A percentile compares a stretch with the other conserved stretches of the same genome.
Evolutionary conservation across 2,113 vertebrate genomes (phyloP).

Genomic region (Cololabis saira): DNA sequence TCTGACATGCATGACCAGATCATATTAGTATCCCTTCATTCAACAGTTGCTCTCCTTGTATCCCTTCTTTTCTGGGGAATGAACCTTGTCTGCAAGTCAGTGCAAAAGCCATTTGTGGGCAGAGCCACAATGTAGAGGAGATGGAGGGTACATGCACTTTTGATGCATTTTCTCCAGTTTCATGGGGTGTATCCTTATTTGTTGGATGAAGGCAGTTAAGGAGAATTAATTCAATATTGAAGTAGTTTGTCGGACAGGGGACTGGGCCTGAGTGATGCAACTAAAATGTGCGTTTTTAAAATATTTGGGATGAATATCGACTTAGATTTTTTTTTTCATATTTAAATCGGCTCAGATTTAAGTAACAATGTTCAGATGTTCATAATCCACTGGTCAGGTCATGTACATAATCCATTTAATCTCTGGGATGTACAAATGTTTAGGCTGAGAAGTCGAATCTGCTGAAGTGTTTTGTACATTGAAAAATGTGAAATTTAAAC

Average conservation of each 20-base stretch:
- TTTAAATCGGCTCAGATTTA: too few species aligned
- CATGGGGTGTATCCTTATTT: not conserved
- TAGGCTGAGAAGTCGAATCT: too few species aligned
- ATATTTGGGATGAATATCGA: not conserved
- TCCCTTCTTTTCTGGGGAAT: conserved; percentile 56
- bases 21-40: conserved; percentile 1
- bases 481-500: too few species aligned
- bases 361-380: too few species aligned
- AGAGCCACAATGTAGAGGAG: not conserved
- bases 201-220: too few species aligned
- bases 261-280: not conserved
- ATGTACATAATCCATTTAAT: too few species aligned
- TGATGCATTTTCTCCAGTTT: not conserved
- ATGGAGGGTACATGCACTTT: not conserved
- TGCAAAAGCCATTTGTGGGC: conserved; percentile 24
- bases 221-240: not conserved
- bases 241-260: not conserved
- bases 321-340: too few species aligned
- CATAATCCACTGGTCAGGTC: too few species aligned
- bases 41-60: conserved; percentile 46
- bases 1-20: conserved; percentile 22
- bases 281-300: not conserved
- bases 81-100: conserved; percentile 25
- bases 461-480: too few species aligned
- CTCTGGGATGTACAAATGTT: too few species aligned